Evolutionary conservation across 1,140 invertebrate genomes (phyloP).

Genomic region (Leptinotarsa lineolata): DNA sequence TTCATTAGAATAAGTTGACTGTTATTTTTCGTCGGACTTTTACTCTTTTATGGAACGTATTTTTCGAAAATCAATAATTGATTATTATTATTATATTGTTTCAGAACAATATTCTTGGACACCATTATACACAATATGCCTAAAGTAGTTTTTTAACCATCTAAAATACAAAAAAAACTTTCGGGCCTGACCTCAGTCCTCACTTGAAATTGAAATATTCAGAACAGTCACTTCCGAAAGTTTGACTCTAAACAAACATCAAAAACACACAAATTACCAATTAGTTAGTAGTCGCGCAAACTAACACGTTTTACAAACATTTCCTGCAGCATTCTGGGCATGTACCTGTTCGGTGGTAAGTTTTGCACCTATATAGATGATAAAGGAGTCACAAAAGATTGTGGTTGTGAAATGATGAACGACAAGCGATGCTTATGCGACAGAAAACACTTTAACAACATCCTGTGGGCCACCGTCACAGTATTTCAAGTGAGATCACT

Average conservation of each 20-base stretch:
- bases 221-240: background rate
- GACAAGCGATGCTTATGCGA: constrained; percentile 90
- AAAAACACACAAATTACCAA: constrained; percentile 3
- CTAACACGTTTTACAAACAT: constrained; percentile 34
- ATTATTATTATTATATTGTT: too few species aligned
- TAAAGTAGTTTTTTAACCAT: background rate
- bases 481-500: constrained; percentile 88
- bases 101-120: constrained; percentile 3
- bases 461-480: constrained; percentile 94
- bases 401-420: constrained; percentile 87
- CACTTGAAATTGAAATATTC: too few species aligned
- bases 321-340: constrained; percentile 88
- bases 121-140: background rate
- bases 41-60: too few species aligned
- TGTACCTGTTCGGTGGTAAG: constrained; percentile 98
- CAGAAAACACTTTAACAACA: constrained; percentile 96
- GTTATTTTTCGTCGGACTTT: too few species aligned
- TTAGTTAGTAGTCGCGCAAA: constrained; percentile 8
- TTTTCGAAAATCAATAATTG: too few species aligned
- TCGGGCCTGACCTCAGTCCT: too few species aligned
- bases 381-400: constrained; percentile 79
- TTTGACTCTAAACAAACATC: background rate
- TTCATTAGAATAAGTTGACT: too few species aligned
- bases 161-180: too few species aligned
- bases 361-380: constrained; percentile 96